These are phyloP conservation scores for Sarcophaga subvicina DNA, from an alignment of 2,888 invertebrate genomes.

Conservation along the genomic window DNA sequence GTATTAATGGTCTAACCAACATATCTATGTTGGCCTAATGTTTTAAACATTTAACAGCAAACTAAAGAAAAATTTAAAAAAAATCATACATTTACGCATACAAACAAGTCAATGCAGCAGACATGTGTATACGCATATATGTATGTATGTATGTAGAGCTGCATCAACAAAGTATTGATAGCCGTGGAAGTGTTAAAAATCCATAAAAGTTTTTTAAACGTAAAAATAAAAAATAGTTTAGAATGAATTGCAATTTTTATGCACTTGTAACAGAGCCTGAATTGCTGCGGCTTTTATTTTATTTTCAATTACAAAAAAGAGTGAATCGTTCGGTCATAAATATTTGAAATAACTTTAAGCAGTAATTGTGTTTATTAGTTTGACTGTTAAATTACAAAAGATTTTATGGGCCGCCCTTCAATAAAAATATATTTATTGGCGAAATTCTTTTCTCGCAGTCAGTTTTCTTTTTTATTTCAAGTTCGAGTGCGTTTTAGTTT, in stretches of 20 bases:
- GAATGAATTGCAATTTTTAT: conserved; percentile 27
- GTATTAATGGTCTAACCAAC: not conserved
- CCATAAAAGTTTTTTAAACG: conserved; percentile 32
- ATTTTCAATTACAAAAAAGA: not conserved
- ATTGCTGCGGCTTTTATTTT: not conserved
- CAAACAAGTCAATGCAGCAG: not conserved
- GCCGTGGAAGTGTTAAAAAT: conserved; percentile 34
- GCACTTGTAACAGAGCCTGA: conserved; percentile 13
- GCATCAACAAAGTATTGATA: conserved; percentile 15
- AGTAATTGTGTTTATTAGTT: too few species aligned
- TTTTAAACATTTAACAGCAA: conserved; percentile 23
- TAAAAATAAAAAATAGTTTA: conserved; percentile 9
- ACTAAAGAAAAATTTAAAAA: conserved; percentile 6
- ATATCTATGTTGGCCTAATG: conserved; percentile 7
- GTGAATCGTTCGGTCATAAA: conserved; percentile 27
- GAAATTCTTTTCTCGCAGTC: too few species aligned
- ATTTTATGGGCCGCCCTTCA: too few species aligned
- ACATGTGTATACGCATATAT: too few species aligned
- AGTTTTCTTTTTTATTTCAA: too few species aligned
- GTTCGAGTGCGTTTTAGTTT: too few species aligned
- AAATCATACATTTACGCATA: not conserved
- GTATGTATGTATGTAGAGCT: not conserved
- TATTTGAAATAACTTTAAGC: not conserved
- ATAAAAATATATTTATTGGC: too few species aligned
- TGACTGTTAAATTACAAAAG: too few species aligned